Evolutionary conservation across 2,113 vertebrate species (phyloP).

Genomic region (Eonycteris spelaea): DNA sequence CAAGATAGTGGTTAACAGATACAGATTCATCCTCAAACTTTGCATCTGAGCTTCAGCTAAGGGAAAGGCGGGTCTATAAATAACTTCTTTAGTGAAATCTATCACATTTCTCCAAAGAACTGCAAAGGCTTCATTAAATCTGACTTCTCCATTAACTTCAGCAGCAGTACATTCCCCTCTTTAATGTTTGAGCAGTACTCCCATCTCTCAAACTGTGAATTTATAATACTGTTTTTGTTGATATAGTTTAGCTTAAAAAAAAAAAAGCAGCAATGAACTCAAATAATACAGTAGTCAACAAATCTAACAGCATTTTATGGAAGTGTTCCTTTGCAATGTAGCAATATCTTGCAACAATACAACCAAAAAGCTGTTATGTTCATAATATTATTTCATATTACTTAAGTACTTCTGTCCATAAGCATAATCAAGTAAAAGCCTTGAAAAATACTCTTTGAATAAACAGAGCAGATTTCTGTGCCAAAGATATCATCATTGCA

Average conservation of each 20-base stretch:
- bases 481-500: background rate
- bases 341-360: background rate
- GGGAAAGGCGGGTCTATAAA: slow-evolving; percentile 72
- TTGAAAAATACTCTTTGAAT: background rate
- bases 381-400: background rate
- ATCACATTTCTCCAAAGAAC: slow-evolving; percentile 68
- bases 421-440: background rate
- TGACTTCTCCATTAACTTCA: slow-evolving; percentile 75
- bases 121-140: slow-evolving; percentile 76
- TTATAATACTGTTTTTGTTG: background rate
- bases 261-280: background rate
- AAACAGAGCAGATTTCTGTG: background rate
- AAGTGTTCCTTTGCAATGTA: background rate
- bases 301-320: background rate
- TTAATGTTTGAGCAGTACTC: slow-evolving; percentile 35
- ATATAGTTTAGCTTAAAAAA: background rate
- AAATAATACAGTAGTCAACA: background rate
- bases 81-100: slow-evolving; percentile 72
- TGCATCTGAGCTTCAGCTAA: slow-evolving; percentile 61
- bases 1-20: slow-evolving; percentile 65
- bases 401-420: background rate
- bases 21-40: slow-evolving; percentile 68
- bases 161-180: slow-evolving; percentile 45
- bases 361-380: background rate
- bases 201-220: slow-evolving; percentile 38